Base-by-base conservation (phyloP, 2,797 vertebrate species). In the Crenuchus spilurus region DNA sequence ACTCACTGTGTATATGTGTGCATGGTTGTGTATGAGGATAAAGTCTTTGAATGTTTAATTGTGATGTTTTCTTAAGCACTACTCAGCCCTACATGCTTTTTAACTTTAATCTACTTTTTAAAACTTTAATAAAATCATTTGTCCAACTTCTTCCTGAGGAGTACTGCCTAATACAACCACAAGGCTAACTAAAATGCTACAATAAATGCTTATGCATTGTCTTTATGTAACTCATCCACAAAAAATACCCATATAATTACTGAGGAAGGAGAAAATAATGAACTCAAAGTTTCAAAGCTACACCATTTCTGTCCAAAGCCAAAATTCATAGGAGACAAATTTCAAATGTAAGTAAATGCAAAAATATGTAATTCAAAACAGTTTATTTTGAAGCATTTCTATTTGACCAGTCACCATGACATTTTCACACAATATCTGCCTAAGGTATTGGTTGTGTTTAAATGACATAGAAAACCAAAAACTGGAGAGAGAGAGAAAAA, bases 31-130 rank as follows among this genome's bases (percentile, higher is more conserved):
- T 64, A 57, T 70, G 60, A 57, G 55, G 39, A 54, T 74, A 73
- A 57, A n/a, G 22, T 33, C 37, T 14, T 74, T 64, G 65, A 44
- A 73, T 80, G 62, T 84, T 72, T 80, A 76, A 76, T 78, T 72
- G 55, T 46, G 9, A 60, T 82, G 55, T 63, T 74, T 63, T 33
- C 26, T 67, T 68, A 66, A 74, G 65, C 39, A 71, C 60, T 68
- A 71, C 57, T 62, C 57, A 62, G 72, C 64, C 30, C 74, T 37
- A 14, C 11, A 44, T 24, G 48, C 51, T 70, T 70, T 67, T 51
- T 65, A 49, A 68, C 31, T 66, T 57, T 66, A 76, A 75, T 78
- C 57, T 63, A 10, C 22, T 52, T 70, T 73, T 75, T 62, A 52
- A 49, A 51, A 26, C 35, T 64, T 57, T 69, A 58, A 77, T 58